Base-by-base conservation (phyloP, 2,113 vertebrate genomes). In the Fregata magnificens region DNA sequence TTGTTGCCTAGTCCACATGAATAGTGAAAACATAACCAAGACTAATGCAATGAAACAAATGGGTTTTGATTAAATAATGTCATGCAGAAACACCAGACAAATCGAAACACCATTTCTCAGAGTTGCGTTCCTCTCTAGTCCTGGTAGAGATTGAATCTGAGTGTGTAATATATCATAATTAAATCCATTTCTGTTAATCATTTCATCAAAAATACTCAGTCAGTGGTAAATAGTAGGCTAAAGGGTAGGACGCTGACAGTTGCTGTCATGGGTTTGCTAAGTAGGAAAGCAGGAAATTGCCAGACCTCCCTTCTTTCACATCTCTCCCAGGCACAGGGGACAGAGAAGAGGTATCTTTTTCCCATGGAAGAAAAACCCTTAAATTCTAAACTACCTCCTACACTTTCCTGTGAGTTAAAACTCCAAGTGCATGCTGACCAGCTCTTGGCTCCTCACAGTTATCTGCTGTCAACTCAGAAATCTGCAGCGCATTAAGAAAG, bases 371-470 rank as follows among this genome's bases (percentile, higher is more conserved):
- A 95, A 53, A 49, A 55, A 26, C 7, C 10, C 42, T 87, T 65
- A 81, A 76, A 81, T 86, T 88, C 85, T 86, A 73, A 93, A 90
- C 88, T 66, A 83, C 84, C 78, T 96, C 96, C 96, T 96, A 97
- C 94, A 94, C 89, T 94, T 97, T 95, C 94, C 95, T 94, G 84
- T 93, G 49, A 91, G 45, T 94, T 89, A 70, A 91, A 95, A 76
- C n/a, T 81, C 70, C n/a, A 42, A 38, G 12, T 90, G 74, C 82
- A 91, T 66, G 55, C 84, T 85, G 74, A 85, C 66, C 77, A 82
- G 73, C 56, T 87, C 53, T 76, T 93, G 70, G 63, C 80, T 91
- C 42, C 45, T 88, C 53, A 62, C 44, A 32, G 49, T 76, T 61
- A 79, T 18, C 16, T 65, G 1, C 70, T 73, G 65, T 84, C 82